Conservation (phyloP, 2,888 invertebrate species). For the Oscheius sp. region DNA sequence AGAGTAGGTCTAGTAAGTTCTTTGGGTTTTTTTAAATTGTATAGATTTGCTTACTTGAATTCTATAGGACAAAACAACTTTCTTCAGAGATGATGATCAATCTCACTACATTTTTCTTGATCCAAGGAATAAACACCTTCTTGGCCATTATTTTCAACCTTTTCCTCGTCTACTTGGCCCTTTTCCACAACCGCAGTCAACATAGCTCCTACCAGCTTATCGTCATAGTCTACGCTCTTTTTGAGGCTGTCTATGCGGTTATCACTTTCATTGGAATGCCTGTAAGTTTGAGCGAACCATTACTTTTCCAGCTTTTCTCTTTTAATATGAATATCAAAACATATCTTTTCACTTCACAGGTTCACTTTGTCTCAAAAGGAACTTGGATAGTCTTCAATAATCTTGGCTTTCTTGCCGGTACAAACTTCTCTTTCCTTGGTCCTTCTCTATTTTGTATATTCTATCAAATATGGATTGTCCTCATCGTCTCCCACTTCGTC, state of each 20-base stretch:
- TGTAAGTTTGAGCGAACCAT: not conserved
- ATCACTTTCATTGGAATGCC: constrained; percentile 17
- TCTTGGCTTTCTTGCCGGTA: constrained; percentile 1
- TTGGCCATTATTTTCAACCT: constrained; percentile 9
- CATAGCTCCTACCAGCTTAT: constrained; percentile 3
- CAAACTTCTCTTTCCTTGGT: constrained; percentile 11
- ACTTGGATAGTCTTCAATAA: constrained; percentile 20
- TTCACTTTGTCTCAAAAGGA: constrained; percentile 15
- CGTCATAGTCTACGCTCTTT: constrained; percentile 7
- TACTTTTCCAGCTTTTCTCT: too few relatives aligned
- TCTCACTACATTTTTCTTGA: constrained; percentile 2
- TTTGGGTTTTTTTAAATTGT: too few relatives aligned
- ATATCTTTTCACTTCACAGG: not conserved
- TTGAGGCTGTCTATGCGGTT: constrained; percentile 14
- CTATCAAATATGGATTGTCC: constrained; percentile 17
- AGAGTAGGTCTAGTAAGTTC: not conserved
- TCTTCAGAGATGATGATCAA: constrained; percentile 4
- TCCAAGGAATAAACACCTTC: constrained; percentile 20
- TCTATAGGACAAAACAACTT: too few relatives aligned
- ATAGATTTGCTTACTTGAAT: too few relatives aligned
- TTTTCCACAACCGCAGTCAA: not conserved
- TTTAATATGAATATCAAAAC: too few relatives aligned
- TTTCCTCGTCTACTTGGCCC: constrained; percentile 11
- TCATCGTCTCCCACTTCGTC: constrained; percentile 14
- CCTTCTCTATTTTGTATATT: constrained; percentile 17